Evolutionary conservation across 2,888 invertebrate species (phyloP).

Genomic region (Mesopsocus fuscifrons): DNA sequence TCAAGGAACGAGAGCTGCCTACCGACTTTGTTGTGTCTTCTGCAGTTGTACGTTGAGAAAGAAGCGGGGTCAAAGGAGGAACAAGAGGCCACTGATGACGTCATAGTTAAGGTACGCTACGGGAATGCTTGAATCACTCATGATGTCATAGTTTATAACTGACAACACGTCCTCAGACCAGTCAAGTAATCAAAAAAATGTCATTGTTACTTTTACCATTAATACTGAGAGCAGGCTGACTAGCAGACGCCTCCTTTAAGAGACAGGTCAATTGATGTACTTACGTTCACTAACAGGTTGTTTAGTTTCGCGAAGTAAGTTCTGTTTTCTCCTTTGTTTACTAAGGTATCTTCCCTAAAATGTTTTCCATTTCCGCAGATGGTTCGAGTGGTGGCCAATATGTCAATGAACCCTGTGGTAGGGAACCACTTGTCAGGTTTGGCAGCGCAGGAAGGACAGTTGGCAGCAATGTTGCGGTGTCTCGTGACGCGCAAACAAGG

Average conservation of each 20-base stretch:
- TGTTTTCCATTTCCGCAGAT: too few relatives aligned
- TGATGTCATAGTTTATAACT: too few relatives aligned
- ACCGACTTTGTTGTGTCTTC: conserved; percentile 30
- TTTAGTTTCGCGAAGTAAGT: too few relatives aligned
- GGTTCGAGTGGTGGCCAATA: conserved; percentile 67
- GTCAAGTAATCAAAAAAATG: too few relatives aligned
- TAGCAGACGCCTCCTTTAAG: too few relatives aligned
- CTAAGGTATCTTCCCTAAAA: too few relatives aligned
- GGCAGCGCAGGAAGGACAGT: conserved; percentile 17
- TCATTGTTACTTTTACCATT: background rate
- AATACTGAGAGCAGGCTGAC: background rate
- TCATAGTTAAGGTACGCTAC: conserved; percentile 40
- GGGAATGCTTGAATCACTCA: too few relatives aligned
- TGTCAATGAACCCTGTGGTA: conserved; percentile 57
- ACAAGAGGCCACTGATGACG: conserved; percentile 37
- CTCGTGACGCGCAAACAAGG: conserved; percentile 23
- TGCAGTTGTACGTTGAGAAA: conserved; percentile 31
- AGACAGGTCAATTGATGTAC: too few relatives aligned
- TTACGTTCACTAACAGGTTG: too few relatives aligned
- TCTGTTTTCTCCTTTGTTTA: too few relatives aligned
- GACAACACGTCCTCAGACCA: too few relatives aligned
- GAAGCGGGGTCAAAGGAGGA: conserved; percentile 21
- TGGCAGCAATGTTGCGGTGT: conserved; percentile 20
- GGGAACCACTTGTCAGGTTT: conserved; percentile 42
- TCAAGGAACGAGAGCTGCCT: conserved; percentile 30